phyloP scores from a whole-genome alignment of 2,797 vertebrate species.

The Rhynchotus rufescens region DNA sequence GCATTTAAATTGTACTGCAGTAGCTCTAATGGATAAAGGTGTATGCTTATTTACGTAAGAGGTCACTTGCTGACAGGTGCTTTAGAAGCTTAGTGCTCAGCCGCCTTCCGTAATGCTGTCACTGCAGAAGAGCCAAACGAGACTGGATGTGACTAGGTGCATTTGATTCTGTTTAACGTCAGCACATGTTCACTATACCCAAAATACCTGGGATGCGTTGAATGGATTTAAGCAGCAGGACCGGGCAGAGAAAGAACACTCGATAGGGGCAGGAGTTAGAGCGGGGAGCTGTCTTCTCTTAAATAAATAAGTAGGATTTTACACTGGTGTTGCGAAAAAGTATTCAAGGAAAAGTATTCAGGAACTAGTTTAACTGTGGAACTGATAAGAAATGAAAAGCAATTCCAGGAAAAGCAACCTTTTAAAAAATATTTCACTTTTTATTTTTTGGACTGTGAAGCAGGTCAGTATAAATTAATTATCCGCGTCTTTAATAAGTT shows the following conservation, averaged over 20 bases:
- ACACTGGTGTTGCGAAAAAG: neutral
- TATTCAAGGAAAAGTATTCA: neutral
- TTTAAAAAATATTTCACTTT: conserved; percentile 76
- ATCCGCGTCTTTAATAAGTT: neutral
- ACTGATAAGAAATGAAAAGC: conserved; percentile 17
- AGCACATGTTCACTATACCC: conserved; percentile 39
- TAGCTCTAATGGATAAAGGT: neutral
- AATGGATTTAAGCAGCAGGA: conserved; percentile 21
- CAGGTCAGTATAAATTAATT: conserved; percentile 74
- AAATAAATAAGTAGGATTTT: neutral
- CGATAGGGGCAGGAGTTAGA: neutral
- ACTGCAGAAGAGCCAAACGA: conserved; percentile 21
- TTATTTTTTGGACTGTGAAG: conserved; percentile 75
- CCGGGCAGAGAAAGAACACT: conserved; percentile 14
- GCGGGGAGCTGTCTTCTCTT: neutral
- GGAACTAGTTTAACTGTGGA: neutral
- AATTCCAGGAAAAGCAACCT: conserved; percentile 81
- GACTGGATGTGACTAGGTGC: conserved; percentile 30
- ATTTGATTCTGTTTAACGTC: conserved; percentile 34
- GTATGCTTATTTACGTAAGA: neutral
- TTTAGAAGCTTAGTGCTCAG: conserved; percentile 47
- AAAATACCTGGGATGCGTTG: neutral
- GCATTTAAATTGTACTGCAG: neutral
- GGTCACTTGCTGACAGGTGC: conserved; percentile 50
- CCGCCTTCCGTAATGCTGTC: conserved; percentile 42